Evolutionary conservation across 2,113 vertebrate genomes (phyloP), one percentile per base, ranked within the genome.

Genomic region (Tachysurus fulvidraco): DNA sequence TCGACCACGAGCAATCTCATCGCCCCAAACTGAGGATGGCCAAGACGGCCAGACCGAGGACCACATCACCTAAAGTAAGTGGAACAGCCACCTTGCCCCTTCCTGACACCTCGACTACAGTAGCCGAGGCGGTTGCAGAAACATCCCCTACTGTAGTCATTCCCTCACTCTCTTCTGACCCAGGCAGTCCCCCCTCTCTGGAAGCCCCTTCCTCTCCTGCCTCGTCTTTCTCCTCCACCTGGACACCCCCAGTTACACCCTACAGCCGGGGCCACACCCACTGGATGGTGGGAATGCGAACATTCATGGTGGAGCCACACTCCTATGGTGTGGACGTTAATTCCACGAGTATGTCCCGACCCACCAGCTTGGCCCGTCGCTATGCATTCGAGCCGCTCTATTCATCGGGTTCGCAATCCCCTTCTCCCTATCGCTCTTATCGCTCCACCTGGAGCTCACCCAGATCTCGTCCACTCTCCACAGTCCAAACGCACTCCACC

Each of bases 21-120:
- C 96, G 96, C 84, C 96, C 94, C 91, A 96, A 50, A 50, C 46
- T 50, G 46, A 50, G 96, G 88, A 94, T 89, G 71, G 57, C 94
- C 94, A 96, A 96, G 92, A 89, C 95, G 79, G 93, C 93, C 88
- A 96, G 96, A 87, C 93, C 92, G 94, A 98, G 96, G 96, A 95
- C 95, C 94, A 94, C 95, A 94, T 95, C 96, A 91, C 96, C 97
- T 93, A 99, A 98, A 99, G 97, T 98, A 98, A 98, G 97, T 98
- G 95, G 94, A 94, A 95, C 92, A 92, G 94, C 92, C 91, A 93
- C 94, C 91, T 90, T 84, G 71, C 90, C 41, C 74, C 89, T 83
- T 83, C 82, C 52, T 14, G 81, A 92, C 88, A 91, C 86, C 65
- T 74, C 78, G 0, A 84, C 92, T 60, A 14, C 77, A 57, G 60